phyloP scores from a whole-genome alignment of 2,113 vertebrate genomes.

The Alosa alosa region DNA sequence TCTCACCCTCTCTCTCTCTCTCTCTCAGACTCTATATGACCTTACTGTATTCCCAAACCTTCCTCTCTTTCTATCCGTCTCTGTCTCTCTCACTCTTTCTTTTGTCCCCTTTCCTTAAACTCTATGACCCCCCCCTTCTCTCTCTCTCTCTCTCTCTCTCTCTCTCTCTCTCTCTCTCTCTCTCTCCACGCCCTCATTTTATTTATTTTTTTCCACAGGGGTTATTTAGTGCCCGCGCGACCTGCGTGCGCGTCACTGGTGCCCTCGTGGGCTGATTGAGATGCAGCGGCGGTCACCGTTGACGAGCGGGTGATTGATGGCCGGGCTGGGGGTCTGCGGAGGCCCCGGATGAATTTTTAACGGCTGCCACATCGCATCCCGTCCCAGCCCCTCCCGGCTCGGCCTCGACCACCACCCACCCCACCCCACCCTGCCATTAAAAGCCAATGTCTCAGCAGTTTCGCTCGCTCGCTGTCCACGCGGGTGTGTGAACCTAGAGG shows the following conservation, averaged over 20 bases:
- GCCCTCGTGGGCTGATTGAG: constrained; percentile 34
- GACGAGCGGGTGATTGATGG: constrained; percentile 38
- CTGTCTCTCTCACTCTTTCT: background rate
- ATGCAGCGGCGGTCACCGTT: constrained; percentile 37
- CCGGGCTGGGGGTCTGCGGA: constrained; percentile 32
- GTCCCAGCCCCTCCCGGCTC: background rate
- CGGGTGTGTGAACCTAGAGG: constrained; percentile 28
- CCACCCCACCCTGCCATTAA: constrained; percentile 18
- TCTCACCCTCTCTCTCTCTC: background rate
- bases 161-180: constrained; percentile 11
- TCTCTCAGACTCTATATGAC: background rate
- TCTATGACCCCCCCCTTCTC: background rate
- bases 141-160: background rate
- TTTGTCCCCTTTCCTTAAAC: background rate
- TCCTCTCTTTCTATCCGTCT: background rate
- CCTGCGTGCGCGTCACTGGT: background rate
- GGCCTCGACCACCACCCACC: background rate
- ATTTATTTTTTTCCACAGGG: background rate
- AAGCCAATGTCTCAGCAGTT: constrained; percentile 39
- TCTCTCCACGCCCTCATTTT: constrained; percentile 13
- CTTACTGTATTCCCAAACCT: background rate
- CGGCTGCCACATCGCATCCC: constrained; percentile 37
- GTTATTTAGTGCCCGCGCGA: constrained; percentile 20
- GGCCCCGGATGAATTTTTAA: constrained; percentile 51
- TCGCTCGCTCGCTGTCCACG: background rate